Base-by-base conservation (phyloP, 1,140 invertebrate species). In the Zaprionus lachaisei region DNA sequence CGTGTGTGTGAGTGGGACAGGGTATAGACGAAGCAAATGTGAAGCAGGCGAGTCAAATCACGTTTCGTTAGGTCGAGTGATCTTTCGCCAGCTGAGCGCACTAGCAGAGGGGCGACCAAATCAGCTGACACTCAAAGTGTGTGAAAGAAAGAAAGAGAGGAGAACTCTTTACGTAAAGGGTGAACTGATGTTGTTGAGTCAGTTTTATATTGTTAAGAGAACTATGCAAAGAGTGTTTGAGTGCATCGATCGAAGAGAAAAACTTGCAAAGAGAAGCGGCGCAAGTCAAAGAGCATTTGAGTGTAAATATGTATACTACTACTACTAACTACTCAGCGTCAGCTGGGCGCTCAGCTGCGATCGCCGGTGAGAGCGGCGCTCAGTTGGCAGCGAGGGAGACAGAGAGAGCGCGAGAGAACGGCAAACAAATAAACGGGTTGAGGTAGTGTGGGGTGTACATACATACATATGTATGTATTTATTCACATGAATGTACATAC, bases 51-150 rank as follows among this genome's bases (percentile, higher is more conserved):
- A 72, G 69, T 38, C 68, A 76, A 76, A 69, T 77, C 74, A 77
- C 74, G 83, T 77, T 87, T 80, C 77, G 77, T 66, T 86, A 75
- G 49, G 57, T 77, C 69, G 62, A 77, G 24, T 34, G 68, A 76
- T 76, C 73, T 76, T 41, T 72, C 34, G 24, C 15, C 24, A 62
- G 49, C 34, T 24, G 17, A 26, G 55, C 22, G 64, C 37, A 60
- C 28, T 1, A 41, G 31, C 20, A 38, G 51, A 54, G 55, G 61
- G 38, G 57, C 5, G 11, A 28, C 2, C 38, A n/a, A 70, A 60
- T 54, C 73, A 76, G 73, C 73, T 76, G 73, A 31, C 28, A 12
- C 14, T n/a, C 47, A 62, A 34, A 38, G 14, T 44, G 56, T 15
- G 57, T 44, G 68, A 1, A 31, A 55, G 37, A 67, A n/a, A 31